Base-by-base conservation (phyloP, 92 coral and sea anemone species). In the Epizoanthus ramosus region DNA sequence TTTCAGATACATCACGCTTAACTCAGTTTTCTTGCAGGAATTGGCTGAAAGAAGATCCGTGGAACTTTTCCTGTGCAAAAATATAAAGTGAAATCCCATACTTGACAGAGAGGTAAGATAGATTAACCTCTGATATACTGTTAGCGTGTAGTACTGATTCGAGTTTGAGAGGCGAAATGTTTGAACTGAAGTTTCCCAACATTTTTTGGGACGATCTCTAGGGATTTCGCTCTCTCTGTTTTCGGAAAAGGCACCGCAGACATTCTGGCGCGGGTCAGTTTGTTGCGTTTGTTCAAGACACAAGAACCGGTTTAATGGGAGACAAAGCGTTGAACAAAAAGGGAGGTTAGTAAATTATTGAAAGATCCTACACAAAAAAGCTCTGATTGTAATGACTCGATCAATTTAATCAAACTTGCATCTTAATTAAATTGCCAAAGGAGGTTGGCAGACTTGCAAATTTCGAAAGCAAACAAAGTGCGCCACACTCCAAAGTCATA, bases 331-430 rank as follows among this genome's bases (percentile, higher is more conserved):
- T 23, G 54, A 59, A 77, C 58, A 77, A 77, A 19, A 57, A 18
- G 70, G 82, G 82, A 61, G 71, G 71, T 60, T 63, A 59, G 58
- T 77, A 77, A 61, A 63, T 77, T 77, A 63, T 77, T 77, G 82
- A 77, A 77, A 41, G 82, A 41, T 77, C 82, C 71, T 22, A 19
- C 8, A 77, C 82, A 77, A 77, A 77, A 77, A 45, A 22, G 71
- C 24, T 3, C 39, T 53, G 3, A 77, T 63, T 77, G 82, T 77
- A 69, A 12, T 59, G 39, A 61, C 70, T 77, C 47, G 82, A 77
- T 77, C 70, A 77, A 54, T 77, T 77, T 77, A 77, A 77, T 77
- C 82, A 63, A 77, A 43, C 82, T 61, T 77, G 82, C 71, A 77
- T 77, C 71, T 77, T 77, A 77, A 77, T 77, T 77, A 43, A 60